A percentile compares a stretch with the other conserved stretches of the same genome.
Conservation (phyloP, 2,113 vertebrate species). For the Gulo gulo region DNA sequence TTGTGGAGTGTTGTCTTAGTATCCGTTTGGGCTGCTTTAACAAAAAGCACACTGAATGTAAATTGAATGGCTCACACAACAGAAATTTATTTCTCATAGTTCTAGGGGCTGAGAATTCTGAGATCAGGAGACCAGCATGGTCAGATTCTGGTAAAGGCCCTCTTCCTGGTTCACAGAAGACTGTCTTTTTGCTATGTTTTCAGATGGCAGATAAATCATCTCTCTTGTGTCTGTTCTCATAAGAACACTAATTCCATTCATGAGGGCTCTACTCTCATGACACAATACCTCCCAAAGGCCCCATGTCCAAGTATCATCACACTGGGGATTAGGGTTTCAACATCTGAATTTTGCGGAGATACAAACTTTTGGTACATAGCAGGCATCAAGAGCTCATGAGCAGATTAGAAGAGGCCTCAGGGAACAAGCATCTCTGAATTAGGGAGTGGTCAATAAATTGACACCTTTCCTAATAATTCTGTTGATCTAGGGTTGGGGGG, state of each 20-base stretch:
- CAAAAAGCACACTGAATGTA: background rate
- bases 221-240: background rate
- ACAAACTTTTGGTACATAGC: background rate
- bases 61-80: background rate
- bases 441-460: background rate
- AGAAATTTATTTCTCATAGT: background rate
- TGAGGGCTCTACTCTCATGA: background rate
- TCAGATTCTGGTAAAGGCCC: background rate
- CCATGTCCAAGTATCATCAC: background rate
- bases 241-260: background rate
- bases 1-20: background rate
- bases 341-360: background rate
- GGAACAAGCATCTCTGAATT: background rate
- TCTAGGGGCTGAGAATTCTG: background rate
- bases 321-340: background rate
- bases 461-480: background rate
- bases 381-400: background rate
- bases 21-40: background rate
- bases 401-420: background rate
- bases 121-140: background rate
- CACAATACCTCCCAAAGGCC: background rate
- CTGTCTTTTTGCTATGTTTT: background rate
- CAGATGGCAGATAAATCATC: background rate
- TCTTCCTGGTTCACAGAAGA: background rate
- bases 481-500: background rate